phyloP scores from a whole-genome alignment of 2,888 invertebrate species.

The Ctena decussata region DNA sequence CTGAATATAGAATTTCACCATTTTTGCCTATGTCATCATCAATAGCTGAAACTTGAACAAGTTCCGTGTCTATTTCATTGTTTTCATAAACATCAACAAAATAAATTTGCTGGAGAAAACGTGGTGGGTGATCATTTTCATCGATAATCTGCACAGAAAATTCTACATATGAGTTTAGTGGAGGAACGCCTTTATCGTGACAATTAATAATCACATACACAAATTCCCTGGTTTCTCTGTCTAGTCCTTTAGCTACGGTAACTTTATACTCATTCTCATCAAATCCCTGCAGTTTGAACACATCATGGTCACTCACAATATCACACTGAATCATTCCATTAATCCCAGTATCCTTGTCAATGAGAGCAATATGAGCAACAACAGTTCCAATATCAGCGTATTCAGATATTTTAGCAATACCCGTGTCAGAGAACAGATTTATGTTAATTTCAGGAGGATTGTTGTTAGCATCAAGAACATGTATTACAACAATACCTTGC shows the following conservation, averaged over 20 bases:
- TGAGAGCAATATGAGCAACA: conserved; percentile 77
- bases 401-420: conserved; percentile 75
- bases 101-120: conserved; percentile 89
- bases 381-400: conserved; percentile 77
- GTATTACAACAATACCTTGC: conserved; percentile 75
- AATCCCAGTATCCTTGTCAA: conserved; percentile 76
- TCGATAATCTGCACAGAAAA: conserved; percentile 90
- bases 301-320: conserved; percentile 67
- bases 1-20: conserved; percentile 69
- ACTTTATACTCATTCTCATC: conserved; percentile 77
- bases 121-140: conserved; percentile 96
- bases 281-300: conserved; percentile 74
- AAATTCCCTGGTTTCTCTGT: conserved; percentile 65
- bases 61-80: conserved; percentile 67
- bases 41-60: conserved; percentile 73
- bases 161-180: conserved; percentile 63
- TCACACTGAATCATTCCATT: conserved; percentile 79
- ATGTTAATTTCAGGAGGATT: conserved; percentile 92
- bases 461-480: conserved; percentile 95
- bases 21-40: conserved; percentile 76
- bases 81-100: conserved; percentile 72
- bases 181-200: conserved; percentile 69
- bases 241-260: conserved; percentile 63
- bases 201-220: conserved; percentile 68
- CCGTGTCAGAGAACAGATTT: conserved; percentile 72